phyloP scores from a whole-genome alignment of 2,888 invertebrate species.

The Acrobasis consociella region DNA sequence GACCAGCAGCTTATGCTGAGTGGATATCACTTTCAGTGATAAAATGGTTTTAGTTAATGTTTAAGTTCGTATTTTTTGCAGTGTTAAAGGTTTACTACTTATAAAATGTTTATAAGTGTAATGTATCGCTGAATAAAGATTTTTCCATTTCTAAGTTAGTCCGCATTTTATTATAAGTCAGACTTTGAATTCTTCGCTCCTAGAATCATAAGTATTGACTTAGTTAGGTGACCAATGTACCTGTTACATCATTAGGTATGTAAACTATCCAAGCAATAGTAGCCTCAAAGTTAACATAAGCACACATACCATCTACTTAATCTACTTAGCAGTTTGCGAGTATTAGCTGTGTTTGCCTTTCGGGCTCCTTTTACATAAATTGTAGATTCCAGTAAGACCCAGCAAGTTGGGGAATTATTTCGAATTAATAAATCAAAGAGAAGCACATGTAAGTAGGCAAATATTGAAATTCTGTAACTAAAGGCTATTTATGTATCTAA shows the following conservation, averaged over 20 bases:
- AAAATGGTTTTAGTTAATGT: too few relatives aligned
- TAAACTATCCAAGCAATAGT: conserved; percentile 7
- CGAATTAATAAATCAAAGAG: conserved; percentile 19
- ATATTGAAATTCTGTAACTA: neutral
- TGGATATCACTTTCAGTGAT: too few relatives aligned
- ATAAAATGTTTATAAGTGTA: too few relatives aligned
- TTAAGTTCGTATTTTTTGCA: too few relatives aligned
- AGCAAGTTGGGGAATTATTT: conserved; percentile 46
- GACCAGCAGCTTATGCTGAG: too few relatives aligned
- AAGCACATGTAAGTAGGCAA: neutral
- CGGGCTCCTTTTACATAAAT: conserved; percentile 73
- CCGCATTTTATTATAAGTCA: too few relatives aligned
- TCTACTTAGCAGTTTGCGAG: conserved; percentile 66
- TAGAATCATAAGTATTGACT: too few relatives aligned
- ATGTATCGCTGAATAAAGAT: too few relatives aligned
- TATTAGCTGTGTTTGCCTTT: conserved; percentile 63
- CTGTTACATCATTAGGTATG: neutral
- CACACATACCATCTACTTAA: conserved; percentile 48
- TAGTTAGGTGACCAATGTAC: neutral
- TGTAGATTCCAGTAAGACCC: conserved; percentile 53
- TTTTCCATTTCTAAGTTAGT: too few relatives aligned
- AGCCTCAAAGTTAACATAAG: conserved; percentile 23
- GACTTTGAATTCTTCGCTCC: too few relatives aligned
- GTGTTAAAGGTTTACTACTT: too few relatives aligned
- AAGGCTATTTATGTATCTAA: too few relatives aligned